Base-by-base conservation (phyloP, 2,888 invertebrate genomes). In the Aleiodes leptofemur region DNA sequence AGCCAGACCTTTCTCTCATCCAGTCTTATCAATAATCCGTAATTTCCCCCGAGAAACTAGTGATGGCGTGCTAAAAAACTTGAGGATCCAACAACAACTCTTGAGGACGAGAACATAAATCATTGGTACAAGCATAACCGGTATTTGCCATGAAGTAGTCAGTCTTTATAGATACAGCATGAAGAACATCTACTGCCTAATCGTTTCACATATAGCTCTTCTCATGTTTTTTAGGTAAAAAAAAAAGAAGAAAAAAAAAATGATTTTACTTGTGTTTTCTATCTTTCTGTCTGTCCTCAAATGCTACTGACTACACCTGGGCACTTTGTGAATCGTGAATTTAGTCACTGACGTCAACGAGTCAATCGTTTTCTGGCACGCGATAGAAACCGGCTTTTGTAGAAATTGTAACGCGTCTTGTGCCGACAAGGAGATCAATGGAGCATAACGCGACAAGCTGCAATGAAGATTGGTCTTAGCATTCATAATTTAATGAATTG, bases 311-410 rank as follows among this genome's bases (percentile, higher is more conserved):
- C 23, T 29, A 59, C 64, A 64, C 48, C 64, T 64, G 43, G 34
- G 38, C 23, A 64, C 43, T 48, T 48, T 48, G 38, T 43, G 43
- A 23, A 64, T 64, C 11, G 64, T 48, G 57, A 59, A 78, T 78
- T 78, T 78, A 77, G 78, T 79, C 76, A 77, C 68, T 71, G 48
- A 64, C 74, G 74, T 72, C 64, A 75, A 80, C 76, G 77, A 79
- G 78, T 80, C 80, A 80, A 80, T 80, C 78, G 78, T 16, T 51
- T 71, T 72, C 72, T 75, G 75, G 75, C 75, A 75, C 75, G 75
- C 75, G 75, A 75, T 75, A 75, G 68, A 74, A 75, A 75, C 75
- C 75, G 75, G 75, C 68, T 72, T 72, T 75, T 71, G 56, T 48
- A 75, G 56, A 69, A 74, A 69, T 72, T 51, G 55, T 74, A 71